Conservation (phyloP, 2,113 vertebrate genomes). For the Solea solea region DNA sequence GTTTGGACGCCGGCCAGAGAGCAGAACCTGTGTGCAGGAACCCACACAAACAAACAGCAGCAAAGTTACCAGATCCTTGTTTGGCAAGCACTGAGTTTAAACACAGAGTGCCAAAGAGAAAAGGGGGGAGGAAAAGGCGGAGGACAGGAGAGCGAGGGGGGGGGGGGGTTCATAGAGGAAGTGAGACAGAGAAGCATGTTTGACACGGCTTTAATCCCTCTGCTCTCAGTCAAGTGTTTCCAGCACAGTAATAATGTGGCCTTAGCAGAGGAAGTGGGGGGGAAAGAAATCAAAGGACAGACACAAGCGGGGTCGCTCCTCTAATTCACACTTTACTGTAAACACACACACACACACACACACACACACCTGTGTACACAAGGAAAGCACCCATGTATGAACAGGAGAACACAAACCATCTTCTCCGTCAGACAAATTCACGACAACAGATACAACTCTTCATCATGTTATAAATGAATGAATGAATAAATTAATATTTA, state of each 20-base stretch:
- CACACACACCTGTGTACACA: conserved; percentile 56
- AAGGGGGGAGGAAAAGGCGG: conserved; percentile 10
- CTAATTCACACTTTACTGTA: conserved; percentile 71
- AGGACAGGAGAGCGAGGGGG: neutral
- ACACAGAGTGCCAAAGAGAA: conserved; percentile 53
- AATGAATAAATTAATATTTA: too few species aligned
- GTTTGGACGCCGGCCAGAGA: conserved; percentile 72
- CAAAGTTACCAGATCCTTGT: conserved; percentile 68
- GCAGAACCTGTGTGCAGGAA: conserved; percentile 65
- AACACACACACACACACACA: conserved; percentile 54
- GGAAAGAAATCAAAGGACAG: conserved; percentile 50
- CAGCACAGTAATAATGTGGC: conserved; percentile 61
- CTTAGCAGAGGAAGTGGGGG: conserved; percentile 61
- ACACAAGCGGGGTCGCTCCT: conserved; percentile 42
- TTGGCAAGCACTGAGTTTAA: conserved; percentile 65
- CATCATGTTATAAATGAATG: neutral
- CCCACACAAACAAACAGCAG: conserved; percentile 68
- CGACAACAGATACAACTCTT: neutral
- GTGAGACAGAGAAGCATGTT: conserved; percentile 75
- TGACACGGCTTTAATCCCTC: conserved; percentile 77
- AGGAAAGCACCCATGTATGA: conserved; percentile 27
- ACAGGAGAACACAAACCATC: conserved; percentile 2
- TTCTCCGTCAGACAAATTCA: neutral
- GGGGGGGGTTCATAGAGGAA: conserved; percentile 52
- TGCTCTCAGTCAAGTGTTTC: conserved; percentile 70